Evolutionary conservation across 2,113 vertebrate species (phyloP).

Genomic region (Myrmophylax atrothorax): DNA sequence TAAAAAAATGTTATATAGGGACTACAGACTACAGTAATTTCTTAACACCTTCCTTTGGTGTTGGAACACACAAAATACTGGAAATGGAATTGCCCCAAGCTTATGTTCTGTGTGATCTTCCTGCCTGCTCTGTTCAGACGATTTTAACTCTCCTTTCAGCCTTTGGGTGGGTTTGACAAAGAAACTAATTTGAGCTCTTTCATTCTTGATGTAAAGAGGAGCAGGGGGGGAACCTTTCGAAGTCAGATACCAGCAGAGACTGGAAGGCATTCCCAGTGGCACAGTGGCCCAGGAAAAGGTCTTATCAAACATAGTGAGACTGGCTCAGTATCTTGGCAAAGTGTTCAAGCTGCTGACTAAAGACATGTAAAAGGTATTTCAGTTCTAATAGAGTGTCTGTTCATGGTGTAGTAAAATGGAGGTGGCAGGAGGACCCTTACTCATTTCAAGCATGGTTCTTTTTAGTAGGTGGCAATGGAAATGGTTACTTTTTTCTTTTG

Average conservation of each 20-base stretch:
- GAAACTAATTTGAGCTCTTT: not conserved
- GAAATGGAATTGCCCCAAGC: not conserved
- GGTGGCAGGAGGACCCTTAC: not conserved
- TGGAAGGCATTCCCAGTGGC: not conserved
- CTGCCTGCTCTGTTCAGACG: not conserved
- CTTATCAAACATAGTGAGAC: not conserved
- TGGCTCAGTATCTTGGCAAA: not conserved
- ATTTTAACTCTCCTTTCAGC: not conserved
- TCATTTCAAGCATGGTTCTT: not conserved
- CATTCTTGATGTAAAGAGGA: not conserved
- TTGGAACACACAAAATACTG: not conserved
- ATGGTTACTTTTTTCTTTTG: not conserved
- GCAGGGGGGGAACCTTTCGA: not conserved
- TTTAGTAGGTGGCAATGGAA: not conserved
- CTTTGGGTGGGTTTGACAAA: not conserved
- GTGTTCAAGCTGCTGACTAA: not conserved
- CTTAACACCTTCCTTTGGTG: not conserved
- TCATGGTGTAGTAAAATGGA: not conserved
- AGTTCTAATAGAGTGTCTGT: not conserved
- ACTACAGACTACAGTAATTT: not conserved
- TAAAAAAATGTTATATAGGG: not conserved
- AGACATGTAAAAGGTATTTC: not conserved
- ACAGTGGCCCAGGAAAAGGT: not conserved
- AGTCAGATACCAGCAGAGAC: not conserved
- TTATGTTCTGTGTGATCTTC: not conserved